Percentiles rank a stretch among this genome's conserved stretches.
phyloP scores from a whole-genome alignment of 2,888 invertebrate genomes.

The Itoplectis maculator region DNA sequence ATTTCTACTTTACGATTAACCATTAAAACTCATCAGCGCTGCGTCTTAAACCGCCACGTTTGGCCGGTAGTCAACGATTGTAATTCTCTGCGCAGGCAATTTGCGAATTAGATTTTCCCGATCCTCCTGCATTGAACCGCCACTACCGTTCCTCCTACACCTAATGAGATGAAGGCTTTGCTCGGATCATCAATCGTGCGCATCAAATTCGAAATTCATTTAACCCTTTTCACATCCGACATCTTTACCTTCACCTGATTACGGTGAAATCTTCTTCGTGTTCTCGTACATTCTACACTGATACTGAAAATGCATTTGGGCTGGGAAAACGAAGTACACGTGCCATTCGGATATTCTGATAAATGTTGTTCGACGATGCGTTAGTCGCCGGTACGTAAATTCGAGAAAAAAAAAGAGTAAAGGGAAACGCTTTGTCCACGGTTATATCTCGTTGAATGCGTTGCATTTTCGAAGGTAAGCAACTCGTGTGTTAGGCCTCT shows the following conservation, averaged over 20 bases:
- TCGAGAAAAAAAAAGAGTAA: background rate
- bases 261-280: conserved; percentile 23
- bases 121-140: conserved; percentile 4
- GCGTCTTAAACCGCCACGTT: background rate
- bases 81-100: background rate
- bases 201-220: conserved; percentile 2
- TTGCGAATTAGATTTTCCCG: conserved; percentile 6
- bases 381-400: conserved; percentile 14
- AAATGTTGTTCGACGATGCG: conserved; percentile 9
- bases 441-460: conserved; percentile 21
- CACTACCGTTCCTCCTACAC: conserved; percentile 22
- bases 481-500: conserved; percentile 38
- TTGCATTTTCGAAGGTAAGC: conserved; percentile 61
- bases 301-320: conserved; percentile 81
- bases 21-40: background rate
- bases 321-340: conserved; percentile 59
- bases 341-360: conserved; percentile 43
- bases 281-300: conserved; percentile 69
- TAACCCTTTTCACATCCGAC: background rate
- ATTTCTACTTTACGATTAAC: background rate
- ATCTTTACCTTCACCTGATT: conserved; percentile 32
- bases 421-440: background rate
- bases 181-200: conserved; percentile 26
- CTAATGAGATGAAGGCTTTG: conserved; percentile 53
- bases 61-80: background rate